Base-by-base conservation (phyloP, 2,888 invertebrate genomes). In the Tetrapedia diversipes region DNA sequence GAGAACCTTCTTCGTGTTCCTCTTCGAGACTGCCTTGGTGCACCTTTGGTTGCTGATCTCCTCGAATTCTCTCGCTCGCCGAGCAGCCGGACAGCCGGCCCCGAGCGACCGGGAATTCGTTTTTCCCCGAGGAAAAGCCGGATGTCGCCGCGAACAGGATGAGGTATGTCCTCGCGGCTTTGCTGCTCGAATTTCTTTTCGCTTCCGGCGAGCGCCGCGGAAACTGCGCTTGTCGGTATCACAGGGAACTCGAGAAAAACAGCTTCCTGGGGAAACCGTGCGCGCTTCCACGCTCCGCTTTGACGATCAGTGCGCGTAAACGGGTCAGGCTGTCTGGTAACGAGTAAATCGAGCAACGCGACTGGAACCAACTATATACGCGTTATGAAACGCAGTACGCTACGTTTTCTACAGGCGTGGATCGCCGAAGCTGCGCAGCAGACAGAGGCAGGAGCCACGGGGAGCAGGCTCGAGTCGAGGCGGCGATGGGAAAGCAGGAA, bases 1-100 rank as follows among this genome's bases (percentile, higher is more conserved):
- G 67, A 74, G 67, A 64, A 54, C 64, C 75, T 64, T 83, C 83
- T 83, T 83, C 83, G 82, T 76, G 80, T 75, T 82, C 82, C 83
- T 83, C 83, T 83, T 83, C 83, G 78, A 78, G 77, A 54, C 78
- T 72, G 54, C 59, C 77, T 60, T 34, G 77, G 59, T 59, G 77
- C 66, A 59, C 78, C 66, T 72, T 72, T 61, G 68, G 57, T 59
- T 66, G 60, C 66, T 61, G 63, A 29, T 68, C 77, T 65, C 72
- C 68, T 65, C 78, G 65, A 74, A 74, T 74, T 73, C 72, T 56
- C 27, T 29, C 19, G 43, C 47, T 34, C 39, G 1, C 11, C 53
- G 1, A 39, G 19, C 14, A 24, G 45, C 27, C 8, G 51, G n/a
- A 29, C 29, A n/a, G 45, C 14, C 16, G 2, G 32, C 4, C 45